A percentile compares a stretch with the other conserved stretches of the same genome.
These are phyloP conservation scores for Echiichthys vipera DNA, from an alignment of 2,797 vertebrate genomes.

Conservation along the genomic window DNA sequence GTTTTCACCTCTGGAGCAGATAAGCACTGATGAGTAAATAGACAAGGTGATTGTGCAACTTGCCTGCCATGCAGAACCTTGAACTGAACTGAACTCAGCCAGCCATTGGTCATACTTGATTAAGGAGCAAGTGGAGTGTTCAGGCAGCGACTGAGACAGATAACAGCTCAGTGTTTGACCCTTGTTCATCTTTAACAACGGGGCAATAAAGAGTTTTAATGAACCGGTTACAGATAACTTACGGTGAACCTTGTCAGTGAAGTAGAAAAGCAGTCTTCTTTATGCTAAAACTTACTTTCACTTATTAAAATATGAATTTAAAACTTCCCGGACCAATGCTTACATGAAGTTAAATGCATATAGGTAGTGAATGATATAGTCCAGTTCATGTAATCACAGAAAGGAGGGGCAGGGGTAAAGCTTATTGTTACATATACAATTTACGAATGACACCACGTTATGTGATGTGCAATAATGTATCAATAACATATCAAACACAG, in stretches of 20 bases:
- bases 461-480: not conserved
- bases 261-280: not conserved
- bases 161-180: slow-evolving; percentile 54
- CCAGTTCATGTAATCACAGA: not conserved
- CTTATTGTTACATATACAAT: not conserved
- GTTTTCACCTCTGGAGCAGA: slow-evolving; percentile 46
- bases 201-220: slow-evolving; percentile 18
- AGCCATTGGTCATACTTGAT: slow-evolving; percentile 31
- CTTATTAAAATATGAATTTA: not conserved
- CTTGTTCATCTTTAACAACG: slow-evolving; percentile 55
- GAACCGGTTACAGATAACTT: not conserved
- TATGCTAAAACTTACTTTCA: not conserved
- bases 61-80: slow-evolving; percentile 54
- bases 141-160: slow-evolving; percentile 22
- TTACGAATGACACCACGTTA: not conserved
- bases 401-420: not conserved
- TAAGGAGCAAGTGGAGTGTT: slow-evolving; percentile 21
- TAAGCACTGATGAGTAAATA: slow-evolving; percentile 69
- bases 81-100: slow-evolving; percentile 41
- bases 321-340: not conserved
- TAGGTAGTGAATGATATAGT: not conserved
- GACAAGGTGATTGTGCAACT: slow-evolving; percentile 61
- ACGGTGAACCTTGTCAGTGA: not conserved
- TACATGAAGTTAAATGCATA: not conserved
- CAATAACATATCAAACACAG: not conserved